These are phyloP conservation scores for Nasonia vitripennis DNA, from an alignment of 1,140 invertebrate species.

Conservation along the genomic window DNA sequence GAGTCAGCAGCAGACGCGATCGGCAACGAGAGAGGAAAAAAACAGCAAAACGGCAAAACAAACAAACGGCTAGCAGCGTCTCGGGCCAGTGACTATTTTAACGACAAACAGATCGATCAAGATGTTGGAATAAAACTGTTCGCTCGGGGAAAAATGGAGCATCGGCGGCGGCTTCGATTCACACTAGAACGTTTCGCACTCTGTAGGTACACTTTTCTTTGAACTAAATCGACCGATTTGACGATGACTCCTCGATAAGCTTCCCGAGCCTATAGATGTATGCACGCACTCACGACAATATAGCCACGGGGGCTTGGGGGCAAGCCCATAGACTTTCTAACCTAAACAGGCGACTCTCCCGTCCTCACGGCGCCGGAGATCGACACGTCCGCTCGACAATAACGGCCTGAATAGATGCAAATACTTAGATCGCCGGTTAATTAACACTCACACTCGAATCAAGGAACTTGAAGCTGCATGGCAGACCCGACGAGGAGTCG, in stretches of 20 bases:
- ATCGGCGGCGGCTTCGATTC: background rate
- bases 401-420: background rate
- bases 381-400: background rate
- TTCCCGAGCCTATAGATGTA: background rate
- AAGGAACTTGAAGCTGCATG: constrained; percentile 19
- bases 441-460: background rate
- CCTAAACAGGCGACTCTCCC: background rate
- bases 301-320: background rate
- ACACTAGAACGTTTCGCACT: no score
- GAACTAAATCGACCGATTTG: background rate
- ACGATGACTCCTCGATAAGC: background rate
- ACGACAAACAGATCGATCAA: background rate
- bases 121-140: background rate
- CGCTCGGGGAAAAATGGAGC: background rate
- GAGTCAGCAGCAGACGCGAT: background rate
- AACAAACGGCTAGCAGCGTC: background rate
- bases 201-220: background rate
- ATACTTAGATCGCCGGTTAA: background rate
- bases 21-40: background rate
- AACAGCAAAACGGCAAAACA: background rate
- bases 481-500: background rate
- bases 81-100: background rate
- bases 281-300: background rate
- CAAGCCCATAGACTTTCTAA: background rate
- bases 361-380: background rate